Evolutionary conservation across 2,888 invertebrate species (phyloP).

Genomic region (Acleris emargana): DNA sequence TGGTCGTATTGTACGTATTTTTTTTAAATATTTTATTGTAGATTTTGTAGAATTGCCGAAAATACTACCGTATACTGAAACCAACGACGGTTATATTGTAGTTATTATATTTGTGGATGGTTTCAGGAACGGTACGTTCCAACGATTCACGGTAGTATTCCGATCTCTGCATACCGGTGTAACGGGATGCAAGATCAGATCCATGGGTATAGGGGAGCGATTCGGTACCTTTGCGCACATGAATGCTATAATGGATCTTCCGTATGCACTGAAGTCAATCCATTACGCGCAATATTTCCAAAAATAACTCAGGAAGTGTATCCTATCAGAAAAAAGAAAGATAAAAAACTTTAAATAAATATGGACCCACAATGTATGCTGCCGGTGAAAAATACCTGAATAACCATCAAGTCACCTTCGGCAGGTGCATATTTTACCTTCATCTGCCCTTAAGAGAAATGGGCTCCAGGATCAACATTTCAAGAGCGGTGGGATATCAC

Average conservation of each 20-base stretch:
- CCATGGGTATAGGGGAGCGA: constrained; percentile 72
- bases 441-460: constrained; percentile 71
- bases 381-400: constrained; percentile 4
- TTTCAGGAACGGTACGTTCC: constrained; percentile 81
- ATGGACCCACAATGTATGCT: not conserved
- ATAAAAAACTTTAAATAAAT: constrained; percentile 47
- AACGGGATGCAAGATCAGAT: constrained; percentile 77
- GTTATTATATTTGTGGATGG: constrained; percentile 61
- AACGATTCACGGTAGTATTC: constrained; percentile 70
- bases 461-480: constrained; percentile 74
- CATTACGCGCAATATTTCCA: constrained; percentile 56
- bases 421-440: constrained; percentile 70
- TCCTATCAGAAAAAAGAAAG: constrained; percentile 61
- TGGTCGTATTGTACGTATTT: constrained; percentile 73
- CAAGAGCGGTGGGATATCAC: constrained; percentile 68
- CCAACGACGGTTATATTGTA: constrained; percentile 40
- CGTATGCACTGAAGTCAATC: constrained; percentile 63
- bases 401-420: constrained; percentile 43
- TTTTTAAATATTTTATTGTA: constrained; percentile 9
- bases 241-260: constrained; percentile 43
- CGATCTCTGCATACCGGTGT: constrained; percentile 65
- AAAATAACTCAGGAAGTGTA: constrained; percentile 65
- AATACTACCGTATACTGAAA: constrained; percentile 44
- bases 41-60: not conserved
- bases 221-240: constrained; percentile 63